Evolutionary conservation across 1,140 invertebrate species (phyloP), one percentile per base, ranked within the genome.

Genomic region (Drosophila novamexicana): DNA sequence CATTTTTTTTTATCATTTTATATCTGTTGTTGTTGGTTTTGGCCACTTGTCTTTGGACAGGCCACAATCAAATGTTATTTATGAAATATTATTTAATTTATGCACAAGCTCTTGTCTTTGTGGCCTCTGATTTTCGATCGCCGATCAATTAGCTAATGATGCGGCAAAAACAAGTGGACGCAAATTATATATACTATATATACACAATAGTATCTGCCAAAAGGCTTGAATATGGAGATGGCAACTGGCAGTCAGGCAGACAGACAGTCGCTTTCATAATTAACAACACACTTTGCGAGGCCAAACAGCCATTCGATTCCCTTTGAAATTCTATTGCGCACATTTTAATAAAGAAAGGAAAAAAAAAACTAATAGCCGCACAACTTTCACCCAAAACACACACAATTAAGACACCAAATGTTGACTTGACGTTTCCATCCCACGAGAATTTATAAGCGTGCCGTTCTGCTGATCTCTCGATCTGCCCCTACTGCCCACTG

Each of bases 21-120:
- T 61, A 45, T 58, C 36, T 78, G 68, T 53, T 67, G 40, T 59
- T 47, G 45, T 70, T 54, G 57, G 54, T 70, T 72, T 64, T 86
- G 74, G 56, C 66, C 76, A 68, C 49, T 68, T 64, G 56, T 59
- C 53, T 56, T 42, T 65, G 49, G 52, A 63, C 72, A 70, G 37
- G 64, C 65, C 50, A 62, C 69, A 74, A 74, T 69, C 57, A 69
- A 74, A 62, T 62, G 72, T 70, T 70, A 76, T 81, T 85, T 84
- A 81, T 77, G 61, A 75, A 78, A 86, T 75, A 84, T 82, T 64
- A 49, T 73, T 56, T 86, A 86, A 86, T 86, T 76, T 88, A 82
- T 86, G 79, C 70, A 75, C 16, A 47, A n/a, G 56, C 14, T 45
- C 12, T 58, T 47, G 56, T 14, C 29, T 50, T 45, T 40, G 12